phyloP scores from a whole-genome alignment of 1,140 invertebrate species.

The Camponotus pennsylvanicus region DNA sequence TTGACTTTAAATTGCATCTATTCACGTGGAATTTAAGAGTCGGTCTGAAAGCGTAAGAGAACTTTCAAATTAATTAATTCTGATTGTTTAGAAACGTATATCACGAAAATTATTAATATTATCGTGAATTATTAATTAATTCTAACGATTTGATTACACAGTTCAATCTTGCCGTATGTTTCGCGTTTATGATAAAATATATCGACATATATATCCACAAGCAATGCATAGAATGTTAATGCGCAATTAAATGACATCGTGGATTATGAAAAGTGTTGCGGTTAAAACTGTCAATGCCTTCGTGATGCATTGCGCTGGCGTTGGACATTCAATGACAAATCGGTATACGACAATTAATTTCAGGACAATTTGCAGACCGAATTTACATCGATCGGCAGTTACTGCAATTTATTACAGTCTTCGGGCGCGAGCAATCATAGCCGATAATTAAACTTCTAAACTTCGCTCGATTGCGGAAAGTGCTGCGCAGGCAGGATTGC shows the following conservation, averaged over 20 bases:
- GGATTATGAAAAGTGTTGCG: slow-evolving; percentile 23
- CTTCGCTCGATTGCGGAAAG: slow-evolving; percentile 72
- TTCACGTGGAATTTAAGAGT: slow-evolving; percentile 53
- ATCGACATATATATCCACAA: not conserved
- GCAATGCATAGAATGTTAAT: not conserved
- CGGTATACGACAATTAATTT: slow-evolving; percentile 50
- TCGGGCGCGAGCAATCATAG: slow-evolving; percentile 69
- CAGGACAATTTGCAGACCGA: slow-evolving; percentile 43
- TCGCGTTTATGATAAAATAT: slow-evolving; percentile 19
- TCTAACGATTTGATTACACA: not conserved
- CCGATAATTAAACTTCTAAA: slow-evolving; percentile 79
- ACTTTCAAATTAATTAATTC: slow-evolving; percentile 35
- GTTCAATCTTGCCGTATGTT: slow-evolving; percentile 14
- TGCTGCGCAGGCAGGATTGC: slow-evolving; percentile 71
- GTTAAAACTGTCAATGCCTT: slow-evolving; percentile 19
- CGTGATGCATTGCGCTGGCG: not conserved
- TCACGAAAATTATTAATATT: too few relatives aligned
- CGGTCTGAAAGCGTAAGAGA: not conserved
- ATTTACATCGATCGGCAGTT: slow-evolving; percentile 58
- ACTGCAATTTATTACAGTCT: slow-evolving; percentile 69
- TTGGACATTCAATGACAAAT: slow-evolving; percentile 23
- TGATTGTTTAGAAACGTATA: not conserved
- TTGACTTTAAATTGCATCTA: slow-evolving; percentile 59
- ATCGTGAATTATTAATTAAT: not conserved
- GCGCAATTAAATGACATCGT: slow-evolving; percentile 19